A percentile compares a stretch with the other conserved stretches of the same genome.
phyloP scores from a whole-genome alignment of 2,888 invertebrate species.

The Drosophila meridionalis region DNA sequence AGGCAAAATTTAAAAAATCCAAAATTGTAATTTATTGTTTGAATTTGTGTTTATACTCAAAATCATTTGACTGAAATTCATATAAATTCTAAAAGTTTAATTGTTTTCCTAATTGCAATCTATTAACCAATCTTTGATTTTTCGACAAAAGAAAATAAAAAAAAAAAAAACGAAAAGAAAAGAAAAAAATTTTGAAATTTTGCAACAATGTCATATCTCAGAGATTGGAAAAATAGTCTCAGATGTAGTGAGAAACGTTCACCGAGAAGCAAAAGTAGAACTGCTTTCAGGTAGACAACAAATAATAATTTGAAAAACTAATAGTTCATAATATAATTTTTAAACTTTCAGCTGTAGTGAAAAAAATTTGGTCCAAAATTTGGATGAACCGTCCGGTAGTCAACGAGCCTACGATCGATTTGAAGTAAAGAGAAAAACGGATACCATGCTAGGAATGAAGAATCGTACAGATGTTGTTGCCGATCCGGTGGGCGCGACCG shows the following conservation, averaged over 20 bases:
- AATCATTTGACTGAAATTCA: neutral
- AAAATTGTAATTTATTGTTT: neutral
- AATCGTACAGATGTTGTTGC: constrained; percentile 11
- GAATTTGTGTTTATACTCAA: constrained; percentile 31
- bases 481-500: constrained; percentile 34
- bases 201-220: neutral
- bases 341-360: neutral
- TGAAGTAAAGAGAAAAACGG: neutral
- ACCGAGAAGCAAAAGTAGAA: constrained; percentile 8
- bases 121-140: neutral
- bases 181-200: neutral
- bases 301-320: neutral
- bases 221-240: neutral
- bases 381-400: neutral
- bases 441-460: neutral
- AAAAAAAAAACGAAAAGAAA: neutral
- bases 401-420: neutral
- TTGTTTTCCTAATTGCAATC: neutral
- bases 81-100: neutral
- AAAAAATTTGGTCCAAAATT: constrained; percentile 10
- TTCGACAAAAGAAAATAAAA: neutral
- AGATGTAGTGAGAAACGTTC: constrained; percentile 10
- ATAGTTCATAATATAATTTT: neutral
- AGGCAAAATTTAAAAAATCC: neutral
- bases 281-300: constrained; percentile 6